Conservation (phyloP, 2,888 invertebrate genomes). For the Xestobium rufovillosum region DNA sequence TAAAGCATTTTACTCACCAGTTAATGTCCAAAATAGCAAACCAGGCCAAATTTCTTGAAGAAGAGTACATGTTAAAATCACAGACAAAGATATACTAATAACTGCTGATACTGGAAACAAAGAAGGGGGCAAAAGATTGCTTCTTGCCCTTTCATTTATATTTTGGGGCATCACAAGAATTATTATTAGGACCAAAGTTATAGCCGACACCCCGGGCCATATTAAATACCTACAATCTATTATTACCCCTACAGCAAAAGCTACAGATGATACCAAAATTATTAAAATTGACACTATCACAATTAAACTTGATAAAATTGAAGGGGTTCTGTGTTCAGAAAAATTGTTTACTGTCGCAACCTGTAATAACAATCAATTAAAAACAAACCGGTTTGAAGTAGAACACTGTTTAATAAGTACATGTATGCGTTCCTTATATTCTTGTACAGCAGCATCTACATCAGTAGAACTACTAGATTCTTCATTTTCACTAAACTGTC, state of each 20-base stretch:
- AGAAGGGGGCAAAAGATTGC: slow-evolving; percentile 30
- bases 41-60: slow-evolving; percentile 55
- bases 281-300: slow-evolving; percentile 30
- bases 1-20: slow-evolving; percentile 47
- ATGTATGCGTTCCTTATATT: slow-evolving; percentile 64
- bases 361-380: slow-evolving; percentile 30
- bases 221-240: slow-evolving; percentile 27
- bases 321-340: slow-evolving; percentile 31
- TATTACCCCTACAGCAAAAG: slow-evolving; percentile 30
- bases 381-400: no score
- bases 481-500: slow-evolving; percentile 36
- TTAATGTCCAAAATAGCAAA: slow-evolving; percentile 51
- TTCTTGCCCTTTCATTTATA: slow-evolving; percentile 34
- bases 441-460: slow-evolving; percentile 70
- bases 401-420: no score
- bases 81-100: slow-evolving; percentile 44
- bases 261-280: slow-evolving; percentile 28
- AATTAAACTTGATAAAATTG: slow-evolving; percentile 30
- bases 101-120: slow-evolving; percentile 42
- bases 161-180: slow-evolving; percentile 50
- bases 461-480: slow-evolving; percentile 67
- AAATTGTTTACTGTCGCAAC: slow-evolving; percentile 37
- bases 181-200: no score
- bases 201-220: slow-evolving; percentile 33
- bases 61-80: slow-evolving; percentile 48